Percentiles rank a stretch among this genome's conserved stretches.
phyloP scores from a whole-genome alignment of 1,140 invertebrate species.

The Linepithema humile region DNA sequence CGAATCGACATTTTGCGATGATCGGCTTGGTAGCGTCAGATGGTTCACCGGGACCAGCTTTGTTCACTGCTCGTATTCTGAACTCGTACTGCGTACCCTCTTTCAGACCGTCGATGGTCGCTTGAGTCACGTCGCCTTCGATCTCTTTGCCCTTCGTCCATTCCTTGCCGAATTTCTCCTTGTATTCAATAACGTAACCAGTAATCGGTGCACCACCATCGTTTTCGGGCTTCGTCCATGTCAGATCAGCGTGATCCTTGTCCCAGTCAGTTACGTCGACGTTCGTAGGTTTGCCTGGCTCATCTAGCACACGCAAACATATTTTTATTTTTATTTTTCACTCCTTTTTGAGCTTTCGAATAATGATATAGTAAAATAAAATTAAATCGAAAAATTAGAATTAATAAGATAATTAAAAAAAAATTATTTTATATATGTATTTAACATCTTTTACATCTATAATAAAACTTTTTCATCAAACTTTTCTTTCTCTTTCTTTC shows the following conservation, averaged over 20 bases:
- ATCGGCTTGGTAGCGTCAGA: constrained; percentile 97
- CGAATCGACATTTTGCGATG: constrained; percentile 97
- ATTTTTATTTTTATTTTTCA: neutral
- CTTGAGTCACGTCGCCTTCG: constrained; percentile 89
- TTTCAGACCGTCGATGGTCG: constrained; percentile 94
- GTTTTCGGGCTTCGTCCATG: constrained; percentile 94
- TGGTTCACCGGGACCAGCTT: constrained; percentile 97
- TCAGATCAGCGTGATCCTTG: constrained; percentile 96
- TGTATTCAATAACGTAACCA: constrained; percentile 96
- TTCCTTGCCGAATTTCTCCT: constrained; percentile 96
- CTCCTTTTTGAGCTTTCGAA: neutral
- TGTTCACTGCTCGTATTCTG: constrained; percentile 97
- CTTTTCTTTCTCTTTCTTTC: too few species aligned
- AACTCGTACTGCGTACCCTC: constrained; percentile 99
- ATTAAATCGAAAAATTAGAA: too few species aligned
- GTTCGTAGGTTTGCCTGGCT: constrained; percentile 95
- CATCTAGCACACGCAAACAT: constrained; percentile 86
- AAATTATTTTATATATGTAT: too few species aligned
- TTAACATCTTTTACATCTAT: too few species aligned
- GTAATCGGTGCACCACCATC: constrained; percentile 98
- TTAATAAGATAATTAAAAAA: too few species aligned
- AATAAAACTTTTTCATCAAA: too few species aligned
- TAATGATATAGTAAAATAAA: too few species aligned
- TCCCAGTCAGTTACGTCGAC: constrained; percentile 98
- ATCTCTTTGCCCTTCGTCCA: constrained; percentile 93